Evolutionary conservation across 23 tunicate genomes (phyloP), one percentile per base, ranked within the genome.

Genomic region (Ascidia mentula): DNA sequence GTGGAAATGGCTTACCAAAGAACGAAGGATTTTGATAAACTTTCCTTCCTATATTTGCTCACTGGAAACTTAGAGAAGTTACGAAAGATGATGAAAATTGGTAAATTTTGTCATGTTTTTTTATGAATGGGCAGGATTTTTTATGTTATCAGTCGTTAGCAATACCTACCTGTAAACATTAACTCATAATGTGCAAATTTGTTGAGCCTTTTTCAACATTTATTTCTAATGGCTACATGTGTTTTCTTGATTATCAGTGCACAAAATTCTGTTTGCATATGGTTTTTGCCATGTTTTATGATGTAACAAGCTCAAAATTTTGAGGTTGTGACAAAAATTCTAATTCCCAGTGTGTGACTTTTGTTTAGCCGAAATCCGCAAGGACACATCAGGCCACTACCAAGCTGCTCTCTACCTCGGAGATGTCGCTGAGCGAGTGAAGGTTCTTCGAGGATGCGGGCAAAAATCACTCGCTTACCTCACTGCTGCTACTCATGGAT

Each of bases 11-110:
- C 92, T 37, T 95, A 95, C 65, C 96, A 95, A 75, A 75, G 99
- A 70, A 95, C 99, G 37, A 95, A 95, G 78, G 91, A 90, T 77
- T 87, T 95, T 36, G 95, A 95, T 92, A 95, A 95, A 81, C 84
- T 95, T 0, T 82, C 99, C 6, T 95, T 95, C 79, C 80, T 95
- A 0, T 95, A 95, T 70, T 77, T 95, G 81, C 81, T 95, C 45
- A 95, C 95, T 69, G 99, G 99, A 69, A 95, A 89, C 69, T 37
- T 87, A 71, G 99, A 95, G 33, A 95, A 95, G 72, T 70, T 95
- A 61, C 82, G 91, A 46, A 95, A 90, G 82, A 95, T 95, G 99
- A 95, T 95, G 96, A 95, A 95, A 79, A 95, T 95, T 32, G 95
- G 98, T 93, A 70, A 71, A 76, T 35, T 5, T 53, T n/a, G n/a